Conservation (phyloP, 2,113 vertebrate species). For the Tiliqua scincoides region DNA sequence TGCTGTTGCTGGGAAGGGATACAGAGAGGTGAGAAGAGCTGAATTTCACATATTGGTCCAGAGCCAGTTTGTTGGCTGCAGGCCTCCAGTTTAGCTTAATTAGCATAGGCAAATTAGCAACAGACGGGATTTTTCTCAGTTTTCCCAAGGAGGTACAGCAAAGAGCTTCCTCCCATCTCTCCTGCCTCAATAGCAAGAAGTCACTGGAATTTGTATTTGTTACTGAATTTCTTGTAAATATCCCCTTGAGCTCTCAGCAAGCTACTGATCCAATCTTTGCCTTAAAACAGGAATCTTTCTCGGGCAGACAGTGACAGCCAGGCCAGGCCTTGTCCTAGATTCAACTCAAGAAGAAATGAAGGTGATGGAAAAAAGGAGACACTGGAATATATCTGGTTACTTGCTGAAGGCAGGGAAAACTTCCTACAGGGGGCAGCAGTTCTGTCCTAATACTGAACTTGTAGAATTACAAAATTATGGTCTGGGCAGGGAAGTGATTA, state of each 20-base stretch:
- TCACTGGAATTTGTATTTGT: constrained; percentile 15
- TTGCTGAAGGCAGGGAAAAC: constrained; percentile 4
- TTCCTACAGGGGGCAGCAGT: background rate
- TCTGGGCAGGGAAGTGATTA: too few species aligned
- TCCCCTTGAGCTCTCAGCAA: constrained; percentile 12
- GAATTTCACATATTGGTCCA: background rate
- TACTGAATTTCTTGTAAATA: constrained; percentile 22
- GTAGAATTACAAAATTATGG: background rate
- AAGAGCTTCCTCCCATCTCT: constrained; percentile 1
- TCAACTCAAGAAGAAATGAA: constrained; percentile 40
- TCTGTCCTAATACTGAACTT: background rate
- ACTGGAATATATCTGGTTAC: background rate
- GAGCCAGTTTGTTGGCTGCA: background rate
- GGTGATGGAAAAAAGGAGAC: constrained; percentile 13
- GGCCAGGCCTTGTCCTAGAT: constrained; percentile 31
- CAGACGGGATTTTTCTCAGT: background rate
- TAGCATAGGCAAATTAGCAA: constrained; percentile 11
- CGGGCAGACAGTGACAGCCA: constrained; percentile 24
- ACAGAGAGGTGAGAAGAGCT: background rate
- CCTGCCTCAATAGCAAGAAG: background rate
- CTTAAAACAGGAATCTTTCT: constrained; percentile 26
- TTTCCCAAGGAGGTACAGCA: background rate
- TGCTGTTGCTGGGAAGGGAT: background rate
- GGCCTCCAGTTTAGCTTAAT: background rate
- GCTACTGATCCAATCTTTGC: constrained; percentile 38